Evolutionary conservation across 2,888 invertebrate genomes (phyloP).

Genomic region (Magallana nippona): DNA sequence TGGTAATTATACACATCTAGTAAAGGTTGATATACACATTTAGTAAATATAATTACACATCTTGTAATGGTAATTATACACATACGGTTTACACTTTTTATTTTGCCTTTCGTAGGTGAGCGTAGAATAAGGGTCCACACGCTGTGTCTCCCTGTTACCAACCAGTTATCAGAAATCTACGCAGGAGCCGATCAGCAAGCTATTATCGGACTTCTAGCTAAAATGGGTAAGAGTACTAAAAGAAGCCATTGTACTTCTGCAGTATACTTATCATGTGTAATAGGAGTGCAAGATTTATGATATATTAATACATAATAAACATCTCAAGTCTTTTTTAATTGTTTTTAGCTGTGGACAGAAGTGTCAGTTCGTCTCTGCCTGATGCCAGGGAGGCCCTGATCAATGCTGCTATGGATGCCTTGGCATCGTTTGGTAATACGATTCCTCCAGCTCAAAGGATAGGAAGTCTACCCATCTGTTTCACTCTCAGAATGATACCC

Average conservation of each 20-base stretch:
- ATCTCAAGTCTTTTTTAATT: background rate
- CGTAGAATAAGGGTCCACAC: slow-evolving; percentile 98
- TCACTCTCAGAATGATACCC: slow-evolving; percentile 90
- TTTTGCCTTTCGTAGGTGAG: slow-evolving; percentile 85
- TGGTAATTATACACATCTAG: background rate
- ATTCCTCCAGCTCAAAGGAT: slow-evolving; percentile 81
- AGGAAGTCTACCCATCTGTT: slow-evolving; percentile 88
- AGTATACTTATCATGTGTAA: no score
- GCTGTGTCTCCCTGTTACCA: slow-evolving; percentile 93
- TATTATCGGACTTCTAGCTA: slow-evolving; percentile 93
- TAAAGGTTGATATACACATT: background rate
- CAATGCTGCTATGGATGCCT: slow-evolving; percentile 94
- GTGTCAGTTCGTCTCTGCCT: slow-evolving; percentile 89
- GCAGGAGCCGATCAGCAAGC: slow-evolving; percentile 95
- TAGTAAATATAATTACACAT: no score
- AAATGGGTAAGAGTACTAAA: slow-evolving; percentile 89
- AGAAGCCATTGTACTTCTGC: background rate
- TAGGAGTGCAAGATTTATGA: no score
- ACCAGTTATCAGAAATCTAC: slow-evolving; percentile 91
- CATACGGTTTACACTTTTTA: no score
- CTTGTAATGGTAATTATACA: background rate
- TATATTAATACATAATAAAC: no score
- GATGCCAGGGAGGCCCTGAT: slow-evolving; percentile 98
- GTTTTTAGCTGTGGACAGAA: slow-evolving; percentile 91
- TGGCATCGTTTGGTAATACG: slow-evolving; percentile 87